Conservation (phyloP, 2,797 vertebrate species). For the Typhlichthys eigenmanni region DNA sequence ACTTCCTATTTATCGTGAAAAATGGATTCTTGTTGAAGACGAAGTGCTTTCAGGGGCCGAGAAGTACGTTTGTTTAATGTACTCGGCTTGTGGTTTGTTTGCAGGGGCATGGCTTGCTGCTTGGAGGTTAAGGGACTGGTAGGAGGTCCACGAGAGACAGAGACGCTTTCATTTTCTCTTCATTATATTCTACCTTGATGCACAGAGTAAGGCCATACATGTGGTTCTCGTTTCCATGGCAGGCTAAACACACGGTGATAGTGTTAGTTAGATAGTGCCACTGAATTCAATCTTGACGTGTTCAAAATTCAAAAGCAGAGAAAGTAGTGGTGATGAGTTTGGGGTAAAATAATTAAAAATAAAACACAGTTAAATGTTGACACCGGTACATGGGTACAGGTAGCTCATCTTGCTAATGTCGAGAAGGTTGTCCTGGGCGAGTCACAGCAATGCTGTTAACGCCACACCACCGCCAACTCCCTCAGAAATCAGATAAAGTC, state of each 20-base stretch:
- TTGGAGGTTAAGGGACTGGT: conserved; percentile 55
- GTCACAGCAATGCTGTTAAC: conserved; percentile 30
- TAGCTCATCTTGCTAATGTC: conserved; percentile 8
- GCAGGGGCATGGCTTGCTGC: conserved; percentile 39
- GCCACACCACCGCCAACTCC: conserved; percentile 39
- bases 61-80: conserved; percentile 35
- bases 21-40: conserved; percentile 42
- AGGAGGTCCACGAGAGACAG: conserved; percentile 59
- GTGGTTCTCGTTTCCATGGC: conserved; percentile 56
- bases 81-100: conserved; percentile 49
- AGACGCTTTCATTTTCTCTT: conserved; percentile 45
- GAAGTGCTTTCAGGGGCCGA: conserved; percentile 33
- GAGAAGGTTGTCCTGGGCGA: conserved; percentile 10
- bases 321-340: background rate
- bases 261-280: conserved; percentile 46
- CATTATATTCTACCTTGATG: conserved; percentile 27
- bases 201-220: conserved; percentile 44
- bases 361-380: too few relatives aligned
- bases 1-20: conserved; percentile 58
- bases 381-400: too few relatives aligned
- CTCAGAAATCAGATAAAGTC: conserved; percentile 63
- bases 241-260: conserved; percentile 49
- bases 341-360: too few relatives aligned
- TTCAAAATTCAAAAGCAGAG: conserved; percentile 16
- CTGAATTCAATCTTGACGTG: conserved; percentile 25